These are phyloP conservation scores for Calephelis perditalis DNA, from an alignment of 2,888 invertebrate species.

Conservation along the genomic window DNA sequence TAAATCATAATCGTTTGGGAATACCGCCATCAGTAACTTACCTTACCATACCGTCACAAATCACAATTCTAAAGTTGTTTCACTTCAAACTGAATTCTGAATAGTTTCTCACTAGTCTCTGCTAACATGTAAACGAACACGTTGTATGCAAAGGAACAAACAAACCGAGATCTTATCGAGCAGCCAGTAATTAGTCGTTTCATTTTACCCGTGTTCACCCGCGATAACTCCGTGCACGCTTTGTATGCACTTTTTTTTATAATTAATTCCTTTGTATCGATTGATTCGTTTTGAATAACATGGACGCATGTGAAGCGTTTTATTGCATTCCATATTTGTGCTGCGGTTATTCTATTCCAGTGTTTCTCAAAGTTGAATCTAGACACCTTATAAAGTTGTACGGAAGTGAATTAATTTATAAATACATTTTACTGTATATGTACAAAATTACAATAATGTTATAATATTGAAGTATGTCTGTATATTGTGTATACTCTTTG, in stretches of 20 bases:
- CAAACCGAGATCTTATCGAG: constrained; percentile 53
- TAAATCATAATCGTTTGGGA: too few species aligned
- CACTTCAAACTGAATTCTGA: not conserved
- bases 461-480: too few species aligned
- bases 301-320: constrained; percentile 27
- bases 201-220: constrained; percentile 57
- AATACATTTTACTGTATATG: too few species aligned
- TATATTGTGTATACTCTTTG: too few species aligned
- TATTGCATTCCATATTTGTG: constrained; percentile 27
- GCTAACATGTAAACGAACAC: not conserved
- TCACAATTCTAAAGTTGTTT: too few species aligned
- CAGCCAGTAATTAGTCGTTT: constrained; percentile 64
- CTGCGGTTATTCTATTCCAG: constrained; percentile 24
- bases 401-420: too few species aligned
- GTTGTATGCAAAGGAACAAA: constrained; percentile 12
- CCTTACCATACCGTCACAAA: too few species aligned
- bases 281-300: constrained; percentile 46
- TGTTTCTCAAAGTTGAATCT: not conserved
- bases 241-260: constrained; percentile 58
- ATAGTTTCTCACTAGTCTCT: not conserved
- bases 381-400: not conserved
- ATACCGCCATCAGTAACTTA: too few species aligned
- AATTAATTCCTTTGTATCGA: constrained; percentile 55
- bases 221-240: constrained; percentile 54
- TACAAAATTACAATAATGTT: too few species aligned